Evolutionary conservation across 2,113 vertebrate species (phyloP).

Genomic region (Actenoides lindsayi): DNA sequence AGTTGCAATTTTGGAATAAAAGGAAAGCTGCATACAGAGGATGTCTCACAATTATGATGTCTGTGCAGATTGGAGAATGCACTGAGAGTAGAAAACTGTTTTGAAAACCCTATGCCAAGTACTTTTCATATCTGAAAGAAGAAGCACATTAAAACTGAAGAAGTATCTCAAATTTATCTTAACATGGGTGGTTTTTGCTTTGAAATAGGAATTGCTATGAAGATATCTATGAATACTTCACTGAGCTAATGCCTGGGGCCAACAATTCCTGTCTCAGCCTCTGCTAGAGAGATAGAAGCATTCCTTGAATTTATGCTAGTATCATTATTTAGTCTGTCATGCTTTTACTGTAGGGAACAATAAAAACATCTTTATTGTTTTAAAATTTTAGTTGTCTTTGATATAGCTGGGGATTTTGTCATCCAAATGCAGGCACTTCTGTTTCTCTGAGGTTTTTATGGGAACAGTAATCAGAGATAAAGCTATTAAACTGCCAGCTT

Average conservation of each 20-base stretch:
- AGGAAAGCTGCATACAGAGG: neutral
- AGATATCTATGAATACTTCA: neutral
- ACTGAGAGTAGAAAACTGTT: neutral
- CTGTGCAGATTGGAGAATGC: neutral
- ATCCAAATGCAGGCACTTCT: slow-evolving; percentile 44
- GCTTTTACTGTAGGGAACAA: slow-evolving; percentile 41
- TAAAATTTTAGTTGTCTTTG: slow-evolving; percentile 58
- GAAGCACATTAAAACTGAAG: neutral
- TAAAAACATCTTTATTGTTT: slow-evolving; percentile 51
- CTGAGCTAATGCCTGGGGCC: neutral
- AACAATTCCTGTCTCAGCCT: neutral
- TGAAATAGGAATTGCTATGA: slow-evolving; percentile 9
- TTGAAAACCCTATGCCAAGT: neutral
- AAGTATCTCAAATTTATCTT: neutral
- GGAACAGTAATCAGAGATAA: slow-evolving; percentile 53
- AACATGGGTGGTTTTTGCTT: neutral
- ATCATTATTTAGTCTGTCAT: slow-evolving; percentile 41
- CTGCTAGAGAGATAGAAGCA: neutral
- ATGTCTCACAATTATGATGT: neutral
- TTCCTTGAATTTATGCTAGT: slow-evolving; percentile 18
- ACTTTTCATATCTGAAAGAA: neutral
- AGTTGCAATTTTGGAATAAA: neutral
- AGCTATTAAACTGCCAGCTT: slow-evolving; percentile 43
- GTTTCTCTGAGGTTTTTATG: slow-evolving; percentile 50
- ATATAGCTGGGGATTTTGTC: slow-evolving; percentile 43